These are phyloP conservation scores for Struthio camelus DNA, from an alignment of 2,113 vertebrate species.

Conservation along the genomic window DNA sequence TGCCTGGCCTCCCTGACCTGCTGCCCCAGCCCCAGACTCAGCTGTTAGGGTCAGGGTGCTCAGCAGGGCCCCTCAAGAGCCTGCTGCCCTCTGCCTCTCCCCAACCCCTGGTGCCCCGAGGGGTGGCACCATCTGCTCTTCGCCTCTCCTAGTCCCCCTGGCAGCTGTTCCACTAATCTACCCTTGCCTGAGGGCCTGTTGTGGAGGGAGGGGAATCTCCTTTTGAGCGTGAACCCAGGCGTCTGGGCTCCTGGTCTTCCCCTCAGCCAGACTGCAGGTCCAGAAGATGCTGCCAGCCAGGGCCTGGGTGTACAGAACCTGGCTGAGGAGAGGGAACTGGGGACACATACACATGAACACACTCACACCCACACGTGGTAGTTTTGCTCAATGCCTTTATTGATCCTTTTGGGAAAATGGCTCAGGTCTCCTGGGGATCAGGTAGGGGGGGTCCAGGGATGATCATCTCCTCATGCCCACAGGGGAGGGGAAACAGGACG, in stretches of 20 bases:
- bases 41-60: too few relatives aligned
- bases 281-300: neutral
- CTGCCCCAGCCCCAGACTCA: too few relatives aligned
- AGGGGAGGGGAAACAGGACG: neutral
- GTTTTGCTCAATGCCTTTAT: neutral
- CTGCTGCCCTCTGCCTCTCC: too few relatives aligned
- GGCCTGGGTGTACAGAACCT: neutral
- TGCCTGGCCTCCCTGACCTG: too few relatives aligned
- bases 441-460: neutral
- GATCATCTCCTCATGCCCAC: neutral
- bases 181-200: neutral
- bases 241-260: neutral
- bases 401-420: neutral
- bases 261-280: neutral
- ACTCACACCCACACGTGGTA: fast-evolving
- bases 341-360: too few relatives aligned
- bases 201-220: neutral
- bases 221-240: neutral
- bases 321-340: neutral
- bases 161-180: neutral
- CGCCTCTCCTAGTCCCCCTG: too few relatives aligned
- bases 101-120: too few relatives aligned
- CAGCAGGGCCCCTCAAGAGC: too few relatives aligned
- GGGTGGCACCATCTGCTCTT: too few relatives aligned
- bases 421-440: neutral